Percentiles rank a stretch among this genome's conserved stretches.
Conservation (phyloP, 2,797 vertebrate species). For the Scomberomorus guttatus region DNA sequence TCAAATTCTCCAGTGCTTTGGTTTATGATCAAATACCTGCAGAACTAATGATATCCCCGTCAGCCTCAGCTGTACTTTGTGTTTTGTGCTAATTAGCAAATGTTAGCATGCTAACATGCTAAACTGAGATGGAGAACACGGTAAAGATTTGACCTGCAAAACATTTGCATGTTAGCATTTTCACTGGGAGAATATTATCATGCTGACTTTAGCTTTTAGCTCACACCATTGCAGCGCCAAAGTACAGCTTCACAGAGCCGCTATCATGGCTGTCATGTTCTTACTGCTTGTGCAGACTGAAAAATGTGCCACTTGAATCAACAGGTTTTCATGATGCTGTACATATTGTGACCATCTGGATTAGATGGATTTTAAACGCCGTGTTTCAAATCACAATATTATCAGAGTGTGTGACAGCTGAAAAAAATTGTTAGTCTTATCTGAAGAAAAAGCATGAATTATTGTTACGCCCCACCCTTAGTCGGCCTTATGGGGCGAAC, state of each 20-base stretch:
- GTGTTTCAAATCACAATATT: neutral
- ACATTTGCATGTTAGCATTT: too few species aligned
- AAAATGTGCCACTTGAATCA: conserved; percentile 22
- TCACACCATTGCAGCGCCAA: too few species aligned
- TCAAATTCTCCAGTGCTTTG: too few species aligned
- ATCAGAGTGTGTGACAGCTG: neutral
- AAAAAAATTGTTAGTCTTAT: conserved; percentile 28
- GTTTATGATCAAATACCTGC: neutral
- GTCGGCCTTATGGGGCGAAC: too few species aligned
- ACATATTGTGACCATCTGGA: neutral
- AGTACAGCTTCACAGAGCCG: neutral
- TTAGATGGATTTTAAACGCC: conserved; percentile 2
- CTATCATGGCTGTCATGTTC: neutral
- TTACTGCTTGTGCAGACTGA: conserved; percentile 9
- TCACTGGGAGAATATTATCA: neutral
- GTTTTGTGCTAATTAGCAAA: too few species aligned
- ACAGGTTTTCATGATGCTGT: neutral
- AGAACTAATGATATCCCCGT: neutral
- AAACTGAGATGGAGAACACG: too few species aligned
- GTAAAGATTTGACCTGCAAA: neutral
- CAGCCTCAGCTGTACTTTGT: neutral
- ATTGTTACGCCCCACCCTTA: too few species aligned
- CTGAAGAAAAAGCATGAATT: conserved; percentile 21
- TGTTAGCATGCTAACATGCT: too few species aligned
- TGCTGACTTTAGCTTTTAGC: neutral